Conservation (phyloP, 2,797 vertebrate species). For the Diglossa cyanea region DNA sequence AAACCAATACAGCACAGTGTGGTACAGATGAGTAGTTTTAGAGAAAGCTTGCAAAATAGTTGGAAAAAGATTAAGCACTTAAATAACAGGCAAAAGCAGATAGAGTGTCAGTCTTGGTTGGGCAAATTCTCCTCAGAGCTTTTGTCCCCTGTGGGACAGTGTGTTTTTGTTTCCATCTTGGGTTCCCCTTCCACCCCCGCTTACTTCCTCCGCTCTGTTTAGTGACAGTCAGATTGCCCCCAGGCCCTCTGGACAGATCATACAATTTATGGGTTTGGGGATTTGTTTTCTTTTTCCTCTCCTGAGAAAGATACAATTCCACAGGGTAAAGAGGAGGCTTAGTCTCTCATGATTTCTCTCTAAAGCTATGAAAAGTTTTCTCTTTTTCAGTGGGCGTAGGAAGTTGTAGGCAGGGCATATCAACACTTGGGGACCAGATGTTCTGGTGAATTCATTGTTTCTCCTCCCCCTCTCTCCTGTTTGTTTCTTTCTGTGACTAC, state of each 20-base stretch:
- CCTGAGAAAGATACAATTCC: slow-evolving; percentile 16
- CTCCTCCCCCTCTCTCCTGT: slow-evolving; percentile 13
- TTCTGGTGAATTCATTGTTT: slow-evolving; percentile 18
- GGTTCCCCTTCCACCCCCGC: neutral
- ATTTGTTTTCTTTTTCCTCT: slow-evolving; percentile 1
- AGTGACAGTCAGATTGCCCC: neutral
- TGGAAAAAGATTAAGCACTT: neutral
- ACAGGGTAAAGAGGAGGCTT: neutral
- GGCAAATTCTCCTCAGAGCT: neutral
- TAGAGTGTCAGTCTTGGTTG: neutral
- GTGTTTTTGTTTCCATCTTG: slow-evolving; percentile 42
- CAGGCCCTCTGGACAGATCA: neutral
- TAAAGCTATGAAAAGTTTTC: slow-evolving; percentile 40
- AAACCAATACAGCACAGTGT: neutral
- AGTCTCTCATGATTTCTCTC: slow-evolving; percentile 20
- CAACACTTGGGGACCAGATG: slow-evolving; percentile 37
- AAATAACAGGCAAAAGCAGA: neutral
- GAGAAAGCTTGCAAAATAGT: neutral
- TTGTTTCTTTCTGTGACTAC: slow-evolving; percentile 15
- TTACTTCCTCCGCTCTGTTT: neutral
- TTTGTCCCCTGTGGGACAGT: neutral
- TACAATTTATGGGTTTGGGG: slow-evolving; percentile 1
- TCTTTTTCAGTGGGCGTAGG: slow-evolving; percentile 57
- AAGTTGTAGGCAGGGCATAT: slow-evolving; percentile 52
- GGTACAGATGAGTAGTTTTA: neutral